Base-by-base conservation (phyloP, 2,113 vertebrate species). In the Deroptyus accipitrinus region DNA sequence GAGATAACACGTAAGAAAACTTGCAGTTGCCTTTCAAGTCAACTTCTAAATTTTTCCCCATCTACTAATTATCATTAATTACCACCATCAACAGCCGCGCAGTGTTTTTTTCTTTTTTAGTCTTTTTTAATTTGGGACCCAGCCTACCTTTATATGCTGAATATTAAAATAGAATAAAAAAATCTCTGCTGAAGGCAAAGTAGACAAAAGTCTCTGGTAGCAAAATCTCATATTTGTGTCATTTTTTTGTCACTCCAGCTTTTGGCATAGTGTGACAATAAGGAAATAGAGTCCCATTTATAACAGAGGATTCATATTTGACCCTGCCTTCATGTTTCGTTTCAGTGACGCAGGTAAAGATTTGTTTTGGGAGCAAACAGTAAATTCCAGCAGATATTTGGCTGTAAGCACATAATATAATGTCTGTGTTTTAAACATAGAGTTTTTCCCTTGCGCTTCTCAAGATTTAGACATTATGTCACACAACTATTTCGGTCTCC, bases 341-440 rank as follows among this genome's bases (percentile, higher is more conserved):
- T 78, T 68, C 84, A 69, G 83, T 91, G 88, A 88, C 63, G 61
- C 73, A 85, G 86, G 83, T 95, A 70, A 91, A 90, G 77, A 83
- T 86, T 78, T 91, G 78, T 90, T 90, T 92, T 75, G 88, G 96
- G 90, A 95, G 83, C 77, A 75, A 33, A 27, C 17, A 62, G 83
- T 78, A 75, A 86, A 82, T 84, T 94, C 85, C 77, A 69, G 51
- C 68, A 46, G 67, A n/a, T 88, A 20, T 70, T 78, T 81, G 88
- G 86, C 84, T 67, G 67, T 78, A 30, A 77, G 77, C 31, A 31
- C 63, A 23, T 28, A 59, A 75, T 75, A 51, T 44, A 51, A 66
- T 18, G 66, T 54, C 86, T 92, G 90, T 80, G 54, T 54, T 82
- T 93, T 54, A 41, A 59, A 69, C 80, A 55, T 19, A 23, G 54